Base-by-base conservation (phyloP, 2,797 vertebrate genomes). In the Holocentrus rufus region DNA sequence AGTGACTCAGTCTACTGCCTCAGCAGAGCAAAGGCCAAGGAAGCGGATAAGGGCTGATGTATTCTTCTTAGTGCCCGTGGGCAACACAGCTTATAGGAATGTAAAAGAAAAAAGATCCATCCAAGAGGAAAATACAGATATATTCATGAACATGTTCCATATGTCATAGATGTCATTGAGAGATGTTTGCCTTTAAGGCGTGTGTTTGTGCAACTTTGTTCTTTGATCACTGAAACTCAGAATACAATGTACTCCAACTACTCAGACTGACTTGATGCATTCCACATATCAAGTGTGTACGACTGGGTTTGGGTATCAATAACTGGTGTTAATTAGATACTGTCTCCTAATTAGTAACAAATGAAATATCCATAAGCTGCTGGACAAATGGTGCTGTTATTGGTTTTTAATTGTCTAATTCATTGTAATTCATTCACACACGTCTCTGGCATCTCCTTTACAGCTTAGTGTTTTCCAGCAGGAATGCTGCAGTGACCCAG, bases 1-100 rank as follows among this genome's bases (percentile, higher is more conserved):
- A 30, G 52, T 83, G 76, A 85, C 65, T 80, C 81, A 80, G 74
- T 62, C 53, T 56, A 31, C 55, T 65, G 69, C 65, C 36, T 39
- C 65, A 76, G 63, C 54, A 78, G 53, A 56, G 23, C 23, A 69
- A 59, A 70, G 58, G 64, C 69, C 58, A 70, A 23, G 65, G 57
- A 62, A 17, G 27, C 55, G 57, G 69, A 83, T 52, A 65, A 71
- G 74, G 57, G 36, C 60, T 39, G 49, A 54, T 65, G 31, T 71
- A 60, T 65, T 79, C 62, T 46, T 64, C 22, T 30, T 31, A 7
- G 57, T 50, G 66, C 58, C 69, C 67, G 23, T 34, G 62, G 69
- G 76, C 65, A 76, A 77, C 64, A 63, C 14, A 59, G 42, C 62
- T 25, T 30, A 59, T 5, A 62, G 18, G 27, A 17, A 7, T 30